These are phyloP conservation scores for Poecile atricapillus DNA, from an alignment of 2,113 vertebrate species.

Conservation along the genomic window DNA sequence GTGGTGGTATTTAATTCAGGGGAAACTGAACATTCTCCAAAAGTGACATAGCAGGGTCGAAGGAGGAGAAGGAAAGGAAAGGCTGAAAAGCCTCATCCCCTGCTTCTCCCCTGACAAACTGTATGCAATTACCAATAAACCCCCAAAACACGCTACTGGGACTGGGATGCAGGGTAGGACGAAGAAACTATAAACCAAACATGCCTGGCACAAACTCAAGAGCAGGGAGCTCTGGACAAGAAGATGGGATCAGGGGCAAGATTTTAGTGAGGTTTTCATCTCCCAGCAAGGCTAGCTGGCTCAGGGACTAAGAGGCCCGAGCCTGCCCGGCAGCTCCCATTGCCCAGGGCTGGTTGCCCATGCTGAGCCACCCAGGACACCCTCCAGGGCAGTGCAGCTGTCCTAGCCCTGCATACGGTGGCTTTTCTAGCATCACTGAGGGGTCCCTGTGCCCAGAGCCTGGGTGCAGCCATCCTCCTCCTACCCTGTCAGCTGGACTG, in stretches of 20 bases:
- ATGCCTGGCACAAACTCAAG: too few species aligned
- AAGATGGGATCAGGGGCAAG: neutral
- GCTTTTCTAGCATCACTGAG: neutral
- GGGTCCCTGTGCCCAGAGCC: neutral
- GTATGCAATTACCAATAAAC: too few species aligned
- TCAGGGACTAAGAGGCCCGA: rapidly evolving
- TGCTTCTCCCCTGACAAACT: too few species aligned
- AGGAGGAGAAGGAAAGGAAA: too few species aligned
- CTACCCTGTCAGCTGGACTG: neutral
- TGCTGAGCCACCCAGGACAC: neutral
- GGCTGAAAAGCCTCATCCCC: too few species aligned
- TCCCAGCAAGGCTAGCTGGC: rapidly evolving
- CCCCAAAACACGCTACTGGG: too few species aligned
- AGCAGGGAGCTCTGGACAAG: neutral
- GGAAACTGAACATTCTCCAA: too few species aligned
- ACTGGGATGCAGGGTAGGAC: too few species aligned
- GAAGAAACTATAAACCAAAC: too few species aligned
- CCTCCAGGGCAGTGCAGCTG: rapidly evolving
- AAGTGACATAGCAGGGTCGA: too few species aligned
- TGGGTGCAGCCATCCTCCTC: neutral
- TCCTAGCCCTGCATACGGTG: rapidly evolving
- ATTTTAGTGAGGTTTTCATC: rapidly evolving
- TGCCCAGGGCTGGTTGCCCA: rapidly evolving
- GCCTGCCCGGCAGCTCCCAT: rapidly evolving
- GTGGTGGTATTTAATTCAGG: too few species aligned